A percentile compares a stretch with the other conserved stretches of the same genome.
phyloP scores from a whole-genome alignment of 2,888 invertebrate species.

The Acholoe squamosa region DNA sequence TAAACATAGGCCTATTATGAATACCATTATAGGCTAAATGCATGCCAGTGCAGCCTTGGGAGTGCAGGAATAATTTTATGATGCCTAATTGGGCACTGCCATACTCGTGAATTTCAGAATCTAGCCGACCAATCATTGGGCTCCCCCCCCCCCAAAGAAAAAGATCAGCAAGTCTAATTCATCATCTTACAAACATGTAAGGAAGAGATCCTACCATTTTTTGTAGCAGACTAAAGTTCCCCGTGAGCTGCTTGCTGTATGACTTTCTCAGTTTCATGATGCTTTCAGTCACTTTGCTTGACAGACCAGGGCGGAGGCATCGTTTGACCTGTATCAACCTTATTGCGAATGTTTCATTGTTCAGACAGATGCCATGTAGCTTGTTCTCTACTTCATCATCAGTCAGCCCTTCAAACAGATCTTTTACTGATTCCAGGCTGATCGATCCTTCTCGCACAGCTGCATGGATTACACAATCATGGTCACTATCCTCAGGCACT shows the following conservation, averaged over 20 bases:
- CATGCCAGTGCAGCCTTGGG: too few species aligned
- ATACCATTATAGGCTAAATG: too few species aligned
- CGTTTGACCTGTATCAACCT: neutral
- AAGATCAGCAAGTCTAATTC: too few species aligned
- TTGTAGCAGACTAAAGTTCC: neutral
- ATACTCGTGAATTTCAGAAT: too few species aligned
- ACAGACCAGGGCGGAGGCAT: neutral
- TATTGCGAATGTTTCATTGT: neutral
- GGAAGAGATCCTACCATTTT: neutral
- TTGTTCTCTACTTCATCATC: neutral
- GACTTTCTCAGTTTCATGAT: neutral
- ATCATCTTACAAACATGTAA: too few species aligned
- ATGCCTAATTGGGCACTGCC: too few species aligned
- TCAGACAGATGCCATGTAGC: neutral
- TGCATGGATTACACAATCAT: too few species aligned
- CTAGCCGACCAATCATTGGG: too few species aligned
- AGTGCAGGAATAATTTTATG: too few species aligned
- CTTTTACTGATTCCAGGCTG: neutral
- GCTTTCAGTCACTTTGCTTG: neutral
- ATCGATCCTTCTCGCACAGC: neutral
- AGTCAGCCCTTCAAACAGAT: neutral
- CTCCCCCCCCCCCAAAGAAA: too few species aligned
- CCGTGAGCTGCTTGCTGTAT: neutral
- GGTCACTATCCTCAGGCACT: too few species aligned
- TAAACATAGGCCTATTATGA: too few species aligned